Evolutionary conservation across 2,113 vertebrate species (phyloP).

Genomic region (Pao palembangensis): DNA sequence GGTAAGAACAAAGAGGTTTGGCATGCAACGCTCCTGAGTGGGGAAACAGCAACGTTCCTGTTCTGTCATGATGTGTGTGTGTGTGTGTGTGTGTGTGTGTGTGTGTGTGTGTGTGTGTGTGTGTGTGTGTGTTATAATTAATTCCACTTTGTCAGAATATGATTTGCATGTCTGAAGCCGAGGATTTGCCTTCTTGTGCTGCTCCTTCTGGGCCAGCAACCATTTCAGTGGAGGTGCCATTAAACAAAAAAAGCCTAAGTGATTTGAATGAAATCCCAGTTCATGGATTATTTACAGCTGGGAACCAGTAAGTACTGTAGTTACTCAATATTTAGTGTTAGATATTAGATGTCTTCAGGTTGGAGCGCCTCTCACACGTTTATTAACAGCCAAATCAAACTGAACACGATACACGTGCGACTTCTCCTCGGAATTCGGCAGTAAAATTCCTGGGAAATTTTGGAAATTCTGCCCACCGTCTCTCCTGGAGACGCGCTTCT

Average conservation of each 20-base stretch:
- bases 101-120: slow-evolving; percentile 12
- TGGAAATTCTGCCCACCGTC: slow-evolving; percentile 44
- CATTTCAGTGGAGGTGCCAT: background rate
- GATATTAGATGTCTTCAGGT: slow-evolving; percentile 20
- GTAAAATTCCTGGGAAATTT: slow-evolving; percentile 54
- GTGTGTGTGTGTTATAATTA: slow-evolving; percentile 15
- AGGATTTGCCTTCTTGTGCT: background rate
- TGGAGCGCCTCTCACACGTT: slow-evolving; percentile 13
- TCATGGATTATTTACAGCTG: slow-evolving; percentile 18
- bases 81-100: slow-evolving; percentile 19
- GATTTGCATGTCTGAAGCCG: background rate
- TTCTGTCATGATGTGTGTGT: slow-evolving; percentile 26
- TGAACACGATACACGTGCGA: slow-evolving; percentile 70
- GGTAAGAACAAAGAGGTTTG: slow-evolving; percentile 22
- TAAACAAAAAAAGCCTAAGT: background rate
- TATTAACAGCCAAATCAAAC: slow-evolving; percentile 48
- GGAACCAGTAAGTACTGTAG: slow-evolving; percentile 15
- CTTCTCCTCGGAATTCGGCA: slow-evolving; percentile 50
- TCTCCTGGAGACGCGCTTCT: slow-evolving; percentile 2
- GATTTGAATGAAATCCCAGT: background rate
- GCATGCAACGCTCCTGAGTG: background rate
- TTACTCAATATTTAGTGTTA: slow-evolving; percentile 5
- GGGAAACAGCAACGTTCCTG: slow-evolving; percentile 27
- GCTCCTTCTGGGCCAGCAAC: background rate
- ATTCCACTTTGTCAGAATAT: slow-evolving; percentile 7